Evolutionary conservation across 2,113 vertebrate species (phyloP).

Genomic region (Alethe diademata): DNA sequence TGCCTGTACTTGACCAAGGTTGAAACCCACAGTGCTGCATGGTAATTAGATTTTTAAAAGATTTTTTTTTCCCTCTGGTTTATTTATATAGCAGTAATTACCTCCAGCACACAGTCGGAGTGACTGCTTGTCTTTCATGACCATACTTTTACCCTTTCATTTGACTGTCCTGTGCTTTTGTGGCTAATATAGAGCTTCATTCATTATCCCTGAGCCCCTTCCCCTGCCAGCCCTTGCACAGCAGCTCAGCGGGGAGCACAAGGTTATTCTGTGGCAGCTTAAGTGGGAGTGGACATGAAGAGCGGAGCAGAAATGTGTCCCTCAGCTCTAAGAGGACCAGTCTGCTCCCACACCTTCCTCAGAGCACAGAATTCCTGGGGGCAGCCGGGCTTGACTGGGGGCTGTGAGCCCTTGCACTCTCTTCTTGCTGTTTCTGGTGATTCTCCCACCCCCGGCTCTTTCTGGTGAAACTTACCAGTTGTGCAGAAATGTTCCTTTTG

Average conservation of each 20-base stretch:
- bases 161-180: conserved; percentile 61
- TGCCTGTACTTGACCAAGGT: conserved; percentile 71
- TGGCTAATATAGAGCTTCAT: conserved; percentile 52
- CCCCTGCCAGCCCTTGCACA: conserved; percentile 42
- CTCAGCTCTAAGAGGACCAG: neutral
- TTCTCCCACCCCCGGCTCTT: neutral
- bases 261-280: conserved; percentile 34
- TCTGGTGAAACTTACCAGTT: neutral
- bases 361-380: rapidly evolving
- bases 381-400: neutral
- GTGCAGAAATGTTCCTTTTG: neutral
- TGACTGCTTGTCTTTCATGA: conserved; percentile 64
- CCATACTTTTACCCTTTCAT: conserved; percentile 50
- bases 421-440: neutral
- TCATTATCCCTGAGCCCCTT: conserved; percentile 36
- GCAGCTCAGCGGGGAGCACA: conserved; percentile 34
- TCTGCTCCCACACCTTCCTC: neutral
- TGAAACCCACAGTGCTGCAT: conserved; percentile 68
- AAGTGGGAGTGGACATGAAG: neutral
- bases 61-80: conserved; percentile 63
- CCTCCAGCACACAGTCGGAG: conserved; percentile 58
- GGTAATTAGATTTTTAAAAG: conserved; percentile 73
- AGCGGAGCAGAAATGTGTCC: neutral
- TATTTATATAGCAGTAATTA: conserved; percentile 76
- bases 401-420: rapidly evolving